Base-by-base conservation (phyloP, 2,797 vertebrate species). In the Hydrolagus colliei region DNA sequence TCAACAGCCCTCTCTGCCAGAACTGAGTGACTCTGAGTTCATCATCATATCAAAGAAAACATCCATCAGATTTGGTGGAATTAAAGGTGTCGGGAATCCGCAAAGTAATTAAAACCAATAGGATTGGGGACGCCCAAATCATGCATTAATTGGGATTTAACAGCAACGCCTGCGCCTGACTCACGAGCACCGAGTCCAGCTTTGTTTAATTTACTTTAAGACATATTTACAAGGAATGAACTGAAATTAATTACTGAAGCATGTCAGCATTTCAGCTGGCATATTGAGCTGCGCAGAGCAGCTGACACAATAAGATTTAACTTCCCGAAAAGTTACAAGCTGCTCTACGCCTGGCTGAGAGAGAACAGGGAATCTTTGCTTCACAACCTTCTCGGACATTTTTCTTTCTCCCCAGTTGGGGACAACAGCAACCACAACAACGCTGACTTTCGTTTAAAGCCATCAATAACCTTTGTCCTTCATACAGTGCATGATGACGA, bases 161-260 rank as follows among this genome's bases (percentile, higher is more conserved):
- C 63, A 84, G 71, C 32, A 12, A 35, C 27, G 32, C 32, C 67
- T 20, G 35, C 71, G 32, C 65, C 67, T 68, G 79, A 32, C 65
- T 52, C 9, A 14, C 18, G 79, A 18, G 5, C 14, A 82, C 8
- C 10, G 79, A 12, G 27, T 68, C 35, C 27, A 27, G 9, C 7
- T 84, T 35, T 68, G 4, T 41, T 20, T 71, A 84, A 65, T 67
- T 84, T 71, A 65, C 71, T 71, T 84, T 71, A 68, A 71, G 62
- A 71, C 35, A 16, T 71, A 18, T 65, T 84, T 71, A 67, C 65
- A 71, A 68, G 65, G 65, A 71, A 41, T 84, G 79, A 84, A 27
- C 12, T 84, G 16, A 84, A 68, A 84, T 84, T 52, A 84, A 84
- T 84, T 84, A 84, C 65, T 52, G 79, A 52, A 11, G 65, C 63